These are phyloP conservation scores for Flexamia atlantica DNA, from an alignment of 2,888 invertebrate species.

Conservation along the genomic window DNA sequence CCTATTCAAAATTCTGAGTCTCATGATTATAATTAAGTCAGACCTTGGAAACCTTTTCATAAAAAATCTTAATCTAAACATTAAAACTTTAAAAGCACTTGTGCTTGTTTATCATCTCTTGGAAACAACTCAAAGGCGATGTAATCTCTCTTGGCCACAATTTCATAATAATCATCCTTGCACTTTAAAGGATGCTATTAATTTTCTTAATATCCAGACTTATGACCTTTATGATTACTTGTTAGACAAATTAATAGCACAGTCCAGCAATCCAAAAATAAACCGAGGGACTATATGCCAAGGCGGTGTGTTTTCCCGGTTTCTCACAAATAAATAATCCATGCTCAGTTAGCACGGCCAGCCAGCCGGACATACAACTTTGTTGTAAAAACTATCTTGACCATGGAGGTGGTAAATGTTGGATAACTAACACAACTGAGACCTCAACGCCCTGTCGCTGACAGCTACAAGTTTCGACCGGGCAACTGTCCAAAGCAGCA, in stretches of 20 bases:
- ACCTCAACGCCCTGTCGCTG: conserved; percentile 19
- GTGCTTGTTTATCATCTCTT: no score
- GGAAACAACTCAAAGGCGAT: background rate
- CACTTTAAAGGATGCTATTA: background rate
- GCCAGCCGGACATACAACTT: background rate
- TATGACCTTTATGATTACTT: background rate
- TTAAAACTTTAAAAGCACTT: no score
- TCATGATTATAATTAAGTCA: no score
- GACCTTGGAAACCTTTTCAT: no score
- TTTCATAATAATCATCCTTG: background rate
- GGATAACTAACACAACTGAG: conserved; percentile 24
- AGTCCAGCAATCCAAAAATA: background rate
- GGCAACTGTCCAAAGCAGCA: conserved; percentile 30
- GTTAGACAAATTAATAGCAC: background rate
- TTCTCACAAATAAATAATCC: background rate
- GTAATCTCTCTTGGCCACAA: background rate
- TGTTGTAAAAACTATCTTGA: background rate
- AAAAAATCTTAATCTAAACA: no score
- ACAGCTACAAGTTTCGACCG: conserved; percentile 38
- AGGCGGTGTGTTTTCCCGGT: background rate
- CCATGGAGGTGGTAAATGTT: conserved; percentile 26
- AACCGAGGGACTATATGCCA: conserved; percentile 1
- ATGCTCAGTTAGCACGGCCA: background rate
- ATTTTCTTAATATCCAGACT: background rate
- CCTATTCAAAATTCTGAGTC: no score